Evolutionary conservation across 2,888 invertebrate genomes (phyloP), one percentile per base, ranked within the genome.

Genomic region (Spisula subtruncata): DNA sequence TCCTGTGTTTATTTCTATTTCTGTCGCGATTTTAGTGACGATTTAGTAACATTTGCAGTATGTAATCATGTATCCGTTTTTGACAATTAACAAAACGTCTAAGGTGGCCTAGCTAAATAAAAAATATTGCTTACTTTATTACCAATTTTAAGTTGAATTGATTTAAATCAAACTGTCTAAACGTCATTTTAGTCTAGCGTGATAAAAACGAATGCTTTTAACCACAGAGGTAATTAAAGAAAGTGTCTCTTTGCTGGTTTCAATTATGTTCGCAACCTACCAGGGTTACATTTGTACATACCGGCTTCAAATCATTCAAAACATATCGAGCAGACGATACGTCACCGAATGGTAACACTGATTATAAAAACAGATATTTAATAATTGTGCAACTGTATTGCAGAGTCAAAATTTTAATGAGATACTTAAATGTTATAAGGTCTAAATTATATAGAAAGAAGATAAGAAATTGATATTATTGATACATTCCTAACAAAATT

Each of bases 401-500:
- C 60, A 66, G 60, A 66, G 60, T 66, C 60, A 66, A 66, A 25
- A 66, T 66, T 66, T 66, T 66, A 66, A 66, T 66, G 60, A 66
- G 60, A n/a, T 25, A 25, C n/a, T 66, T 66, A 66, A 66, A 25
- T 4, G 60, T n/a, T 66, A 66, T 66, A 66, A 66, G 60, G 66
- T 66, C 83, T 32, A 25, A 16, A 66, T 66, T 66, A 48, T 66
- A 46, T 46, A 71, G 83, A 66, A 71, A 66, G 12, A n/a, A 79
- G 83, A 46, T 35, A 60, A 32, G 18, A 81, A 83, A 71, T 66
- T n/a, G 71, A 46, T 46, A 83, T 60, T 79, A 80, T 35, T 79
- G 87, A 87, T 87, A 87, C 83, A 87, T 87, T 87, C 83, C 87
- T 51, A n/a, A 87, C 83, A 60, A 87, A 87, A 87, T 87, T 83